Base-by-base conservation (phyloP, 2,797 vertebrate genomes). In the Sphenopsis melanotis region DNA sequence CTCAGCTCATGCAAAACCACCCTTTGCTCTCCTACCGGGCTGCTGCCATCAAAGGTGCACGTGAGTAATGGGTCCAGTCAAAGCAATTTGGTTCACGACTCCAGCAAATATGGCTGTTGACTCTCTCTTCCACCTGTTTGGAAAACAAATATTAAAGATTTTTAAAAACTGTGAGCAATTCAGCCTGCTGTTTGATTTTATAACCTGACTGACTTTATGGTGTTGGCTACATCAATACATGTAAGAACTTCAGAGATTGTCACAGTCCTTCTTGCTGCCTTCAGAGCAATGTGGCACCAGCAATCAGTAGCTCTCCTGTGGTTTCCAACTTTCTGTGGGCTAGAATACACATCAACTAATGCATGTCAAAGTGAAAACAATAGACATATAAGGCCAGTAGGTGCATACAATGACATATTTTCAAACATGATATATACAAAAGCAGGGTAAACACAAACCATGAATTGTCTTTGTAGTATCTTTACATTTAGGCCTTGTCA, bases 1-100 rank as follows among this genome's bases (percentile, higher is more conserved):
- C 30, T 46, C 37, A 64, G 29, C 69, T 88, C n/a, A 63, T 6
- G 11, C 36, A 76, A 80, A 89, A 36, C 52, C 39, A 52, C 41
- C 42, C 46, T 90, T n/a, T 1, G 1, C 39, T 68, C 41, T 92
- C 97, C 96, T 98, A 98, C 98, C 98, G 96, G 91, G 57, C 56
- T 83, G 87, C 68, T 91, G 94, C 93, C 6, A 6, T 92, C 95
- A 93, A 92, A 94, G 87, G 94, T 97, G 55, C 83, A 92, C 93
- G 59, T 83, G 94, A 97, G 81, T 85, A 89, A 96, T 68, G 92
- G 83, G 94, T 97, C 96, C 97, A 97, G 95, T 81, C 92, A 96
- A 97, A 93, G 95, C 91, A 94, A 95, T 97, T 95, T 56, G 77
- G 91, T 97, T 98, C 95, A 96, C 97, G 70, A 78, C 97, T 98